Evolutionary conservation across 2,113 vertebrate species (phyloP).

Genomic region (Micromys minutus): DNA sequence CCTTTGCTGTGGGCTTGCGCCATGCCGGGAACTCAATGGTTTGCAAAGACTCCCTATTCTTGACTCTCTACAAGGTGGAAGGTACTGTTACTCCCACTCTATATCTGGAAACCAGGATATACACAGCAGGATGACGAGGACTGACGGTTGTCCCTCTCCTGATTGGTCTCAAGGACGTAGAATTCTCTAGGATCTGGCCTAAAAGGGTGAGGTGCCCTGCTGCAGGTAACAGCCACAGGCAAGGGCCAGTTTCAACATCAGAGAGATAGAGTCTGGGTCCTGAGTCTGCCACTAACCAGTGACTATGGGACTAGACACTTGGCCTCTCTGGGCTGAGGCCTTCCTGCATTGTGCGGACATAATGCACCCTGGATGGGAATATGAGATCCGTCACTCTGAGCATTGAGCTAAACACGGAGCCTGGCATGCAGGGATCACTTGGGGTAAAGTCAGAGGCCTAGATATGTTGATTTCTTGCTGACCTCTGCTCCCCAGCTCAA

Average conservation of each 20-base stretch:
- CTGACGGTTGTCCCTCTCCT: neutral
- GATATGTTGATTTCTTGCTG: neutral
- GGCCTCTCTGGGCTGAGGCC: neutral
- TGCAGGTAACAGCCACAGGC: neutral
- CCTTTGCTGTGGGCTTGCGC: neutral
- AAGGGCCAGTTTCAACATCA: neutral
- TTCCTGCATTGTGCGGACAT: neutral
- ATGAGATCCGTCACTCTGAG: fast-evolving
- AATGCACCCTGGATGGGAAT: neutral
- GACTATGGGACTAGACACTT: neutral
- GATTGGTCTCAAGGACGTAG: neutral
- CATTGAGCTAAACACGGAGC: fast-evolving
- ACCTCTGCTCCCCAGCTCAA: neutral
- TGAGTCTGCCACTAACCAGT: neutral
- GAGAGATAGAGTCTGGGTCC: neutral
- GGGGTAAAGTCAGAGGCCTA: neutral
- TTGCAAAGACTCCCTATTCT: neutral
- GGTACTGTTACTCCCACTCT: neutral
- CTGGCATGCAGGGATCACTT: fast-evolving
- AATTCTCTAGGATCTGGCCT: neutral
- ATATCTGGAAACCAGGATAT: neutral
- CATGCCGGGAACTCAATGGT: neutral
- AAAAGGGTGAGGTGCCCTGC: neutral
- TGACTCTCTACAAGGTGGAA: neutral
- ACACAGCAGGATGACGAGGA: neutral